Evolutionary conservation across 2,888 invertebrate genomes (phyloP), one percentile per base, ranked within the genome.

Genomic region (Napeogenes sylphis): DNA sequence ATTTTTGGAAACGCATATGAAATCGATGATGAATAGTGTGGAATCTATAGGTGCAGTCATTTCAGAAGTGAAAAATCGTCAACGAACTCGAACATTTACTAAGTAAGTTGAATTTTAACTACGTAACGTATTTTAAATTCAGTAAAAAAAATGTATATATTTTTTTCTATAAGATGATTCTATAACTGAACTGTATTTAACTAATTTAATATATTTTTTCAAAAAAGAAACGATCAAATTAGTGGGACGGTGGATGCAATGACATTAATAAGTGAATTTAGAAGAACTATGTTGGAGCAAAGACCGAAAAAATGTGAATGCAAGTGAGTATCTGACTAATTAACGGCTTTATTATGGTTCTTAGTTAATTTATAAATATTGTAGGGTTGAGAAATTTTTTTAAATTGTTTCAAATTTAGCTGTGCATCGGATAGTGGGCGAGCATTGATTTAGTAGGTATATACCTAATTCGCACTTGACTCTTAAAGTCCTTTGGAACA

Each of bases 221-320:
- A 3, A 42, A 42, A 6, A 53, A 78, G 80, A 56, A 10, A 68
- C 5, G 81, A 79, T 0, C 5, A 59, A 0, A 42, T 45, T 2
- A 45, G 45, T 21, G 10, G 67, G 0, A 3, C 74, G n/a, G 4
- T 73, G 8, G 86, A 87, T 54, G 66, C 81, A 0, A 58, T 80
- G 56, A 66, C 68, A 2, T 66, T 88, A 53, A 77, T 90, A 42
- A 81, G 74, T 45, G 90, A 90, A 68, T 87, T 90, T 66, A 79
- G 85, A 63, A 82, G 82, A 71, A 79, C 83, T 3, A 57, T 90
- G 2, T 81, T 82, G 14, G 89, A 88, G 32, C 85, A 84, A 55
- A 84, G 82, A 62, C 53, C 68, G 5, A 86, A 73, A 64, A 88
- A 81, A 72, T 89, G 87, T 68, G 89, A 89, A 14, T 88, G 88